Evolutionary conservation across 1,140 invertebrate species (phyloP), one percentile per base, ranked within the genome.

Genomic region (Olivierus martensii): DNA sequence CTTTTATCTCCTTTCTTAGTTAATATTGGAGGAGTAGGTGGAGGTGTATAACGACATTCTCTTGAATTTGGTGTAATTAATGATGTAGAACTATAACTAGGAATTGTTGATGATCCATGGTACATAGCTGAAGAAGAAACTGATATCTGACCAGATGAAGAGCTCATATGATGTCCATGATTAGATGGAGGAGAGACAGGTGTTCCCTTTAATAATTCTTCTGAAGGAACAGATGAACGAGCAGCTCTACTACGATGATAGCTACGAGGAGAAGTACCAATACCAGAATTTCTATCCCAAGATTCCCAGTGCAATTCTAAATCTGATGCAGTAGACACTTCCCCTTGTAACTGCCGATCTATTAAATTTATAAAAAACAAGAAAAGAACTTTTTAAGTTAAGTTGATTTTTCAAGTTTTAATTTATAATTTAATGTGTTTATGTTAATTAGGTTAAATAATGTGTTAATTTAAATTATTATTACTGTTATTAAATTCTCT

Each of bases 241-340:
- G 71, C 67, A 9, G 66, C 63, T 55, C 75, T 67, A n/a, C 70
- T 72, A 42, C 76, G 67, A 47, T 64, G 64, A 17, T 56, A 45
- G 15, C 71, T 69, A n/a, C 79, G 67, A 11, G 80, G 79, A 0
- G 79, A 82, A 17, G 75, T 68, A 19, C 75, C 69, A 52, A 71
- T 72, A 63, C 58, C 59, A 53, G 47, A 57, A 39, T 44, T 53
- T 59, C 58, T 57, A 66, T 92, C 86, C 87, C 87, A 93, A 1
- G 87, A 91, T 69, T 91, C 88, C 91, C 91, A 94, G 67, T 87
- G 89, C 52, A 95, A 73, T 57, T 79, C 74, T 61, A 77, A 71
- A 52, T 82, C 78, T 55, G 69, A 72, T 51, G 71, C 71, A 50
- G 66, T 69, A 22, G 55, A 63, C 46, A 71, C 68, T 54, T 77